These are phyloP conservation scores for Meiosimyza platycephala DNA, from an alignment of 2,888 invertebrate genomes.

Conservation along the genomic window DNA sequence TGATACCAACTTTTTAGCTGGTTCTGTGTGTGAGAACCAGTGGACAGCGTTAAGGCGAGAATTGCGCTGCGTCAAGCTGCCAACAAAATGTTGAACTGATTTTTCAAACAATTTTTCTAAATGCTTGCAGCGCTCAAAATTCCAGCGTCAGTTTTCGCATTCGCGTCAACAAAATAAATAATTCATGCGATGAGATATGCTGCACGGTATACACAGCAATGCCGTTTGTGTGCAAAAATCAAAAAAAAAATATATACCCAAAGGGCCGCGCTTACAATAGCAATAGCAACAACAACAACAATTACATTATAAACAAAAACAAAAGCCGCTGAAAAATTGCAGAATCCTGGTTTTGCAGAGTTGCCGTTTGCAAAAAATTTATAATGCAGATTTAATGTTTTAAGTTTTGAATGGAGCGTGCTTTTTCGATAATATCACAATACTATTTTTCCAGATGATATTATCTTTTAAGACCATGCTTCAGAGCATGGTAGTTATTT, in stretches of 20 bases:
- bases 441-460: no score
- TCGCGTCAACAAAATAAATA: constrained; percentile 28
- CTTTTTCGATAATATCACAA: no score
- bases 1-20: no score
- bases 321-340: no score
- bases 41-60: no score
- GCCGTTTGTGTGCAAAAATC: background rate
- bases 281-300: background rate
- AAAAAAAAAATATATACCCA: background rate
- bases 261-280: background rate
- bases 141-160: constrained; percentile 18
- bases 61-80: background rate
- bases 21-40: no score
- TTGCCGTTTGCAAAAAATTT: no score
- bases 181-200: constrained; percentile 34
- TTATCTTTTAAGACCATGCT: no score
- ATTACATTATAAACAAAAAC: background rate
- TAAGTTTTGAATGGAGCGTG: no score
- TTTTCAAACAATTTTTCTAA: constrained; percentile 29
- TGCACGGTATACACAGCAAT: background rate
- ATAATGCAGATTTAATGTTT: no score
- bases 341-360: no score
- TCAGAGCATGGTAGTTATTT: no score
- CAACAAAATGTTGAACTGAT: constrained; percentile 14
- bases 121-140: constrained; percentile 27